A percentile compares a stretch with the other conserved stretches of the same genome.
These are phyloP conservation scores for Agelas oroides DNA, from an alignment of 37 sponge, comb jelly and placozoan species.

Conservation along the genomic window DNA sequence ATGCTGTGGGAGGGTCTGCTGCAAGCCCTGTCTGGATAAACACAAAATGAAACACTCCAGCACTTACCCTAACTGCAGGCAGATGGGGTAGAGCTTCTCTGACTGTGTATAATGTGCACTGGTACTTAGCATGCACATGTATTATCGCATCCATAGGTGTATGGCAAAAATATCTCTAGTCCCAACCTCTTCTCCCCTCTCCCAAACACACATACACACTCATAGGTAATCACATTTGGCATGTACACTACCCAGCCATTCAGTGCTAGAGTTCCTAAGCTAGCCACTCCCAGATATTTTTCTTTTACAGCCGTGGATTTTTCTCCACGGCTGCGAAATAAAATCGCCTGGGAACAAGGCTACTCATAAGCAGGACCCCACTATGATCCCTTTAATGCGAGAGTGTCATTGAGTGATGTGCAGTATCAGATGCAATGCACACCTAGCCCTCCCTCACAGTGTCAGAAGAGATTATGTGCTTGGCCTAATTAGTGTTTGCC, in stretches of 20 bases:
- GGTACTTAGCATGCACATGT: background rate
- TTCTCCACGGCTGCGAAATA: too few relatives aligned
- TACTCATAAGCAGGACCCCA: slow-evolving; percentile 55
- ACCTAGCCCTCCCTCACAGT: background rate
- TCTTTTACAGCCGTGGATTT: too few relatives aligned
- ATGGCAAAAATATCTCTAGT: background rate
- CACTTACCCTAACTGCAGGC: background rate
- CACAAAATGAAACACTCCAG: too few relatives aligned
- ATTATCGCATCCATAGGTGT: background rate
- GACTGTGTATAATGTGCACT: background rate
- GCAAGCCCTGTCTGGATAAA: too few relatives aligned
- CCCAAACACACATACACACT: background rate
- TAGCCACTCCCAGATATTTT: too few relatives aligned
- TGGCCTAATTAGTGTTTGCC: too few relatives aligned
- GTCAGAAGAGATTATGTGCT: too few relatives aligned
- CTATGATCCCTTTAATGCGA: slow-evolving; percentile 55
- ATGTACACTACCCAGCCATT: slow-evolving; percentile 51
- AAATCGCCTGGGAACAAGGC: too few relatives aligned
- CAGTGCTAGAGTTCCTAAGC: slow-evolving; percentile 11
- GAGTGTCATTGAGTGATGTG: background rate
- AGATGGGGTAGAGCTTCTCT: slow-evolving; percentile 15
- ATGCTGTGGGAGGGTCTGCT: too few relatives aligned
- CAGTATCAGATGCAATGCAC: slow-evolving; percentile 29
- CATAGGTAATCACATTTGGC: slow-evolving; percentile 38
- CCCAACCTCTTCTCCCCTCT: background rate